Evolutionary conservation across 37 sponge, comb jelly and placozoan species (phyloP), one percentile per base, ranked within the genome.

Genomic region (Ianthella basta): DNA sequence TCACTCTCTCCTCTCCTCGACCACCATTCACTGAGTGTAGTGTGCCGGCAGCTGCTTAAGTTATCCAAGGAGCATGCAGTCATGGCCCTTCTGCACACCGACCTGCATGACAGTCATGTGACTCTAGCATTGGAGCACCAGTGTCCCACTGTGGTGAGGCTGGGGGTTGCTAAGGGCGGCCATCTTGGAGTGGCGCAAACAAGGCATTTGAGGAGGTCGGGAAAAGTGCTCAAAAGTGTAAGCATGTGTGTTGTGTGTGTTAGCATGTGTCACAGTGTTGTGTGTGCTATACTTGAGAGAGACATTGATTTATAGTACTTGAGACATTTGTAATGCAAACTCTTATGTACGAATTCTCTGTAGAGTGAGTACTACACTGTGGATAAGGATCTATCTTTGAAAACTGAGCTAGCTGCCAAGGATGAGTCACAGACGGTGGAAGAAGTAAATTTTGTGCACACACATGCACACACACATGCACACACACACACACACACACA

Each of bases 171-270:
- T 15, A 30, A 8, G 18, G 66, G 44, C 39, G 53, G 25, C 55
- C 35, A 39, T 37, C 34, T 29, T 53, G 80, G 80, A n/a, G 60
- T 23, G 24, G 60, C 40, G 20, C 20, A 85, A 83, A 40, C 80
- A 4, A 85, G 73, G 6, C 92, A 92, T 66, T 54, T 59, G 27
- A 81, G 81, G 59, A 89, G 79, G 60, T 82, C 87, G 0, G 93
- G 93, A 29, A 92, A 86, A 78, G 56, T 92, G 8, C 15, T 86
- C 6, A 92, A 50, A 70, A 63, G 78, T 60, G 93, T 89, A 65
- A 30, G 67, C 36, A 33, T 21, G 21, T 64, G 34, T 29, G 24
- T 44, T 10, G 3, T 44, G 50, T 44, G 50, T 44, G 50, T 44
- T 44, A 75, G 24, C 39, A 75, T 25, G 79, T 10, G 12, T 44